phyloP scores from a whole-genome alignment of 2,888 invertebrate species.

The Aromia moschata region DNA sequence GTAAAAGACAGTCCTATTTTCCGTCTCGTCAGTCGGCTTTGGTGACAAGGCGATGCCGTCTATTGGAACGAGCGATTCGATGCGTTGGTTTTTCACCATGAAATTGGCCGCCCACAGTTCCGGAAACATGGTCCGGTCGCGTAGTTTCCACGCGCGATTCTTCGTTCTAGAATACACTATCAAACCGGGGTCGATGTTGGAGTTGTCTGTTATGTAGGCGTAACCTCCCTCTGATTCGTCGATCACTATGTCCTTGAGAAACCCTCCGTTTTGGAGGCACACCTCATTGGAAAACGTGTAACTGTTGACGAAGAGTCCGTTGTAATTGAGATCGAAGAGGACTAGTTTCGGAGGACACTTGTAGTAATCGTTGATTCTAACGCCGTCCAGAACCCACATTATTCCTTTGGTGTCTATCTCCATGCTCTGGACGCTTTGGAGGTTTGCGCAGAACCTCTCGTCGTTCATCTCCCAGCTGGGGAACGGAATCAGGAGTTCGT shows the following conservation, averaged over 20 bases:
- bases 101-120: slow-evolving; percentile 68
- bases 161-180: slow-evolving; percentile 73
- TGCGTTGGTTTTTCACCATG: slow-evolving; percentile 64
- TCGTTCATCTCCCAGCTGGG: slow-evolving; percentile 75
- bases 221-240: slow-evolving; percentile 74
- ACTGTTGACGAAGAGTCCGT: slow-evolving; percentile 67
- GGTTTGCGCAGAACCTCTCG: slow-evolving; percentile 67
- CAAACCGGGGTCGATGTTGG: slow-evolving; percentile 73
- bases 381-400: slow-evolving; percentile 77
- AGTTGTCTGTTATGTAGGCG: slow-evolving; percentile 78
- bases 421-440: slow-evolving; percentile 78
- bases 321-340: slow-evolving; percentile 71
- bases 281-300: slow-evolving; percentile 70
- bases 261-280: slow-evolving; percentile 67
- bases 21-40: slow-evolving; percentile 11
- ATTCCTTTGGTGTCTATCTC: slow-evolving; percentile 77
- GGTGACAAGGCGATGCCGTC: slow-evolving; percentile 79
- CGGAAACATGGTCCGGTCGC: slow-evolving; percentile 73
- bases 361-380: slow-evolving; percentile 70
- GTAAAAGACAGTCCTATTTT: slow-evolving; percentile 50
- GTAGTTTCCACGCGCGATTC: slow-evolving; percentile 75
- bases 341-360: slow-evolving; percentile 74
- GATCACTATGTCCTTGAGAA: slow-evolving; percentile 76
- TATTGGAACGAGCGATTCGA: slow-evolving; percentile 68
- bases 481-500: slow-evolving; percentile 71